phyloP scores from a whole-genome alignment of 2,888 invertebrate genomes.

The Embidobia sp. region DNA sequence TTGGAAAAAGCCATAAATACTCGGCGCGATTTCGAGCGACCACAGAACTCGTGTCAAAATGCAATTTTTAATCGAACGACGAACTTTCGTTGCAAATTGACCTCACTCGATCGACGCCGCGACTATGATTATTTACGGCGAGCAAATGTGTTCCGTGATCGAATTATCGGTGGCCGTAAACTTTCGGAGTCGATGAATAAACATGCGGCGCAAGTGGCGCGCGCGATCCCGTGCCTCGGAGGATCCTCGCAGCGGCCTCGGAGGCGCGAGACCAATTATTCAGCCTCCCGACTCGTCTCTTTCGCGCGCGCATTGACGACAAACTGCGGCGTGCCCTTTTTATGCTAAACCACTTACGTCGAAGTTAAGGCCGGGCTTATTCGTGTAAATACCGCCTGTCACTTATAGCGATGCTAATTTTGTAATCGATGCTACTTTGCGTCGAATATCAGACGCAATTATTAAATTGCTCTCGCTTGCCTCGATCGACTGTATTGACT shows the following conservation, averaged over 20 bases:
- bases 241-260: neutral
- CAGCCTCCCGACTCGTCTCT: neutral
- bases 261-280: slow-evolving; percentile 26
- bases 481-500: no score
- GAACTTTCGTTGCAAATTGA: slow-evolving; percentile 5
- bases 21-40: no score
- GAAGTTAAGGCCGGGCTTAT: slow-evolving; percentile 27
- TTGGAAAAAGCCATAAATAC: no score
- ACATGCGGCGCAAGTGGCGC: no score
- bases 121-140: slow-evolving; percentile 13
- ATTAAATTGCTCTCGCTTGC: no score
- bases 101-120: neutral
- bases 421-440: neutral
- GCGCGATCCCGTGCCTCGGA: no score
- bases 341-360: slow-evolving; percentile 42
- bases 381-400: slow-evolving; percentile 23
- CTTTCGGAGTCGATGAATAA: slow-evolving; percentile 26
- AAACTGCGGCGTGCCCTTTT: slow-evolving; percentile 18
- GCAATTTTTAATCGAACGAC: slow-evolving; percentile 20
- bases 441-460: no score
- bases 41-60: no score
- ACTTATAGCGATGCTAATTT: slow-evolving; percentile 25
- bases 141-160: slow-evolving; percentile 31
- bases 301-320: neutral
- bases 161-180: slow-evolving; percentile 19